Evolutionary conservation across 2,797 vertebrate genomes (phyloP), one percentile per base, ranked within the genome.

Genomic region (Squalus acanthias): DNA sequence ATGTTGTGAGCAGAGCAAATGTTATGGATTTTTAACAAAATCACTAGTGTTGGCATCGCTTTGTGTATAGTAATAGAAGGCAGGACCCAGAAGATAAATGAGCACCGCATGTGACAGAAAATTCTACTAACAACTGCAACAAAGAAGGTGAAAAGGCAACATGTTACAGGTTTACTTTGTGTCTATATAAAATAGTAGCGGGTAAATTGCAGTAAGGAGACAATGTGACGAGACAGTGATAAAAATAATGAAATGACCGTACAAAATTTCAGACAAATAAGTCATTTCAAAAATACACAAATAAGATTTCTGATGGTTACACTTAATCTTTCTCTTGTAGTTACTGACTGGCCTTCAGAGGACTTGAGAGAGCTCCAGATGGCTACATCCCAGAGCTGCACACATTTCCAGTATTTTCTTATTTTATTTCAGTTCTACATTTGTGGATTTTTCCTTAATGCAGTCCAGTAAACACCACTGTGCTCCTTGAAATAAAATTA

Each of bases 1-100:
- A 93, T 69, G n/a, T 93, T 93, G 63, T 22, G 65, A 46, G n/a
- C 63, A 69, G 91, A 9, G 60, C 87, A 92, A 85, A n/a, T 67
- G 17, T 89, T 89, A 92, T 92, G 15, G 89, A 93, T 93, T 93
- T 67, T 93, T 69, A 39, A 24, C 65, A 93, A 93, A 69, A 93
- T 69, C 63, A 39, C 63, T 69, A 39, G 22, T 46, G n/a, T 85
- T 85, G 91, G 46, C 65, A 69, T 46, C n/a, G 39, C n/a, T 93
- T 46, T 67, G 91, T 24, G 46, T n/a, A 69, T 22, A 67, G 33
- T 39, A 92, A 33, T n/a, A 60, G 29, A 92, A 65, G 0, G n/a
- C 91, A 24, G 6, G 20, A 46, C n/a, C 39, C 9, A 39, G 10
- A 60, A 46, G n/a, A 24, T 46, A 69, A 39, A 93, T 67, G 9